Conservation (phyloP, 2,888 invertebrate genomes). For the Parascotia fuliginaria region DNA sequence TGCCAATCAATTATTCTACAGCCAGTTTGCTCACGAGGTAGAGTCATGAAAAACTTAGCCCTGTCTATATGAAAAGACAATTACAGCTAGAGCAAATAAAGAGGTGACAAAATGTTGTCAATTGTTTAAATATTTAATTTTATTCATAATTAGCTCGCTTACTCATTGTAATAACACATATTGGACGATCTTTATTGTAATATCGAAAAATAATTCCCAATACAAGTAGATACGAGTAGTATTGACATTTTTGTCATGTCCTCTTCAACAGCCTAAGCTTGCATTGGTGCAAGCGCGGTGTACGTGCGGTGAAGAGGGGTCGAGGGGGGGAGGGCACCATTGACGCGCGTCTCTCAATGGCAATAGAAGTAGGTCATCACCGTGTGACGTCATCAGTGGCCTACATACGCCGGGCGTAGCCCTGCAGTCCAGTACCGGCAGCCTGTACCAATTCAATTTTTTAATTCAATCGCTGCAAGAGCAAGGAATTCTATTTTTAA, state of each 20-base stretch:
- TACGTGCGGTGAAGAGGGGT: not conserved
- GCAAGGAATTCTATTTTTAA: constrained; percentile 72
- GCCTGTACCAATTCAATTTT: constrained; percentile 59
- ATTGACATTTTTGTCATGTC: constrained; percentile 33
- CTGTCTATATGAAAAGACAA: too few species aligned
- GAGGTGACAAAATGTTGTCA: too few species aligned
- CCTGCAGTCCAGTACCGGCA: constrained; percentile 54
- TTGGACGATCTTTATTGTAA: too few species aligned
- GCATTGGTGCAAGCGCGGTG: constrained; percentile 47
- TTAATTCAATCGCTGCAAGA: constrained; percentile 56
- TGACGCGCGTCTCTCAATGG: constrained; percentile 84
- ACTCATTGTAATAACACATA: too few species aligned
- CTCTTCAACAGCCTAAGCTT: constrained; percentile 33
- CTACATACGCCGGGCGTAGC: constrained; percentile 80
- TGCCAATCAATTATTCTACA: too few species aligned
- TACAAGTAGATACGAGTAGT: constrained; percentile 4
- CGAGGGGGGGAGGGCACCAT: constrained; percentile 68
- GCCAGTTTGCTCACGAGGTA: too few species aligned
- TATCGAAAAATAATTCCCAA: not conserved
- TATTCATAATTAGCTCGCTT: too few species aligned
- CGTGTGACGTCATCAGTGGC: constrained; percentile 78
- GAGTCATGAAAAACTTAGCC: too few species aligned
- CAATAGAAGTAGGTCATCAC: constrained; percentile 77
- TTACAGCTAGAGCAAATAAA: too few species aligned
- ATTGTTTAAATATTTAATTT: too few species aligned